Evolutionary conservation across 2,113 vertebrate species (phyloP), one percentile per base, ranked within the genome.

Genomic region (Hymenochirus boettgeri): DNA sequence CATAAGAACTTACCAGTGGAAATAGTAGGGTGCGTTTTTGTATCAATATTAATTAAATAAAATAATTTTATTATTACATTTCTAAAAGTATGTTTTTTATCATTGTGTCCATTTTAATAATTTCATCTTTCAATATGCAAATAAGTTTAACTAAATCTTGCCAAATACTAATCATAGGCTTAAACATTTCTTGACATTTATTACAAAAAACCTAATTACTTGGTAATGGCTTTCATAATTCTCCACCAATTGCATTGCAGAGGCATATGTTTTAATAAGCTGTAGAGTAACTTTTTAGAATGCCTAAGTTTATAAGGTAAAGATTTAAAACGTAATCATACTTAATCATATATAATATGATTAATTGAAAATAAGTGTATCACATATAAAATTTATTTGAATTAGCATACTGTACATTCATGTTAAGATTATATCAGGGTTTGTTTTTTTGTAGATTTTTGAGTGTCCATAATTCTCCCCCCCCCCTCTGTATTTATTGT

Each of bases 121-220:
- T 67, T 60, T 19, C 56, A 23, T 59, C 21, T 57, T 45, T 45
- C 47, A 31, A 53, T 60, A 67, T 60, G 65, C 56, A 67, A 60
- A 67, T 59, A 45, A 45, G 56, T 51, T 58, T 59, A 53, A 67
- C 56, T 29, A 29, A 60, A 45, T 52, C 65, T 45, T 60, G 47
- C 47, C 19, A 48, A 47, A 29, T 67, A 60, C 56, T 67, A 60
- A 67, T 67, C 65, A 53, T 60, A 53, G 52, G 33, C 60, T 67
- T 60, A 67, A 67, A 67, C 47, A 67, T 67, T 67, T 67, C 65
- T 47, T 26, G 65, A 67, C 65, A 67, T 31, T 60, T 67, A 60
- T 60, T 53, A 45, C 57, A 39, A 67, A 60, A 67, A 67, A 60
- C 56, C 65, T 67, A 67, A 67, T 67, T 67, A 60, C 65, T 67